Base-by-base conservation (phyloP, 1,140 invertebrate genomes). In the Saccostrea echinata region DNA sequence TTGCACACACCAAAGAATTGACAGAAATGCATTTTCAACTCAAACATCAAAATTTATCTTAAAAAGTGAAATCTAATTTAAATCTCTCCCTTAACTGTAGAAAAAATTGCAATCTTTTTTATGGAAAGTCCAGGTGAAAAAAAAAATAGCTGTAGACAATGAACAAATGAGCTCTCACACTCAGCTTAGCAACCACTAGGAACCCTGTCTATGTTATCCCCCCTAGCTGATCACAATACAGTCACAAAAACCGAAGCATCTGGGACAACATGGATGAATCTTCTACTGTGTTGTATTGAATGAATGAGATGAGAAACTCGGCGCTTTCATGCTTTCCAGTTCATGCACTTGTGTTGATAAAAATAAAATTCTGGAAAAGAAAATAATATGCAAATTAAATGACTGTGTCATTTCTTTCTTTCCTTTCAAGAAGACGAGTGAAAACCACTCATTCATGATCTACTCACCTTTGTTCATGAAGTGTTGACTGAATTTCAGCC, bases 401-500 rank as follows among this genome's bases (percentile, higher is more conserved):
- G 30, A 33, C 71, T 12, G 1, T 30, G 71, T 21, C 30, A 52
- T 16, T 83, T 43, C 16, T 24, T 35, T 1, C 16, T 27, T 51
- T 18, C 13, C 52, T 16, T 52, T 24, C 3, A 83, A 6, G 43
- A 27, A 51, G 43, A 18, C 51, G 0, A 83, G 16, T 18, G 16
- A 83, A 52, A 21, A 83, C 1, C 13, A 16, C n/a, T 12, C 43
- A 43, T 43, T 43, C 9, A 43, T 43, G 18, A 51, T 51, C 43
- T 51, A 8, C 88, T 55, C 94, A 98, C 98, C 98, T 98, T 96
- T 99, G 98, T 96, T 99, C 98, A 96, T 99, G 98, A 94, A 99
- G 96, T 89, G 98, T 99, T 87, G 98, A 98, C 96, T 98, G 98
- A 95, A 99, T 99, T 96, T 99, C 98, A 53, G 98, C 98, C 93